Evolutionary conservation across 2,113 vertebrate genomes (phyloP).

Genomic region (Chiloscyllium plagiosum): DNA sequence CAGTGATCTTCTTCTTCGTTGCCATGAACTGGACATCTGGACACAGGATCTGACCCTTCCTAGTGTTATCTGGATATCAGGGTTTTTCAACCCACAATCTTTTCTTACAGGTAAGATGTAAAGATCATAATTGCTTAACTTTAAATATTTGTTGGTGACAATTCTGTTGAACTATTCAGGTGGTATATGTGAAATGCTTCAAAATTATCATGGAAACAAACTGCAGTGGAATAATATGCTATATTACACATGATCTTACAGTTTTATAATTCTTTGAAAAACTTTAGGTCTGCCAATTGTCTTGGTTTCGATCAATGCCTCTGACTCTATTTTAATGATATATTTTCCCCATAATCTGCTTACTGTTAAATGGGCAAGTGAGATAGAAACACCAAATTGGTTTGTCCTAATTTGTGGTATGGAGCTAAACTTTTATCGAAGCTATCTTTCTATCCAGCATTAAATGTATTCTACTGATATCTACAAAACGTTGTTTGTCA

Average conservation of each 20-base stretch:
- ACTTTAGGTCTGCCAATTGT: background rate
- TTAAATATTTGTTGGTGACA: background rate
- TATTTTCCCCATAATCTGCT: background rate
- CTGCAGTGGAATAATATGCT: background rate
- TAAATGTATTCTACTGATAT: too few relatives aligned
- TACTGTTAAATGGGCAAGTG: background rate
- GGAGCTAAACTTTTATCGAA: background rate
- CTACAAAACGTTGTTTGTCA: background rate
- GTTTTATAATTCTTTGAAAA: background rate
- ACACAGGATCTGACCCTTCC: conserved; percentile 77
- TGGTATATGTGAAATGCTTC: background rate
- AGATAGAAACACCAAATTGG: background rate
- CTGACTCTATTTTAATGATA: background rate
- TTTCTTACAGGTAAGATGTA: conserved; percentile 89
- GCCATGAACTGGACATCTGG: conserved; percentile 71
- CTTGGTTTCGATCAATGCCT: background rate
- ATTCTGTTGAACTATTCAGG: background rate
- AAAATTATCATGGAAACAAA: background rate
- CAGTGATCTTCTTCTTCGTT: conserved; percentile 58
- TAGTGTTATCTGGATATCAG: conserved; percentile 78
- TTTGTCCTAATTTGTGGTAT: background rate
- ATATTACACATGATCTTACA: background rate
- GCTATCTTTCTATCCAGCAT: too few relatives aligned
- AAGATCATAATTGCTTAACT: conserved; percentile 36
- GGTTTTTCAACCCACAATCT: conserved; percentile 89